Percentiles rank a stretch among this genome's conserved stretches.
Evolutionary conservation across 2,113 vertebrate genomes (phyloP).

Genomic region (Bombycilla garrulus): DNA sequence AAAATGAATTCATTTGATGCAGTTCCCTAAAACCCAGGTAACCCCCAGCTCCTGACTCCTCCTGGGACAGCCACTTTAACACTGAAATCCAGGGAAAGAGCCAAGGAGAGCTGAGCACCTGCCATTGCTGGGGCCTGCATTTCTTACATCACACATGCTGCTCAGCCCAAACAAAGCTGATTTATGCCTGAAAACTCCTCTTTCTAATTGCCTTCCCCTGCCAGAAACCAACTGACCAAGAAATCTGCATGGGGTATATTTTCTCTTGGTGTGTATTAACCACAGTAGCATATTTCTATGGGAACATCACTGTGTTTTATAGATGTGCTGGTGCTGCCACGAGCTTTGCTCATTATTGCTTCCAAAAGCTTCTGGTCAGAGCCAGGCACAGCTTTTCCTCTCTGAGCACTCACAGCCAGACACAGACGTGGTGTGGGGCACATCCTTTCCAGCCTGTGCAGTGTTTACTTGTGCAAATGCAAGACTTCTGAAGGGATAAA

Average conservation of each 20-base stretch:
- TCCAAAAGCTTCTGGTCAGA: slow-evolving; percentile 14
- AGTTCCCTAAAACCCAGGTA: neutral
- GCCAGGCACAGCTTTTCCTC: neutral
- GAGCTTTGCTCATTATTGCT: slow-evolving; percentile 8
- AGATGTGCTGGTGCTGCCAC: neutral
- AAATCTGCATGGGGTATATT: neutral
- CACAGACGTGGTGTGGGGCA: neutral
- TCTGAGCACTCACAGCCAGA: neutral
- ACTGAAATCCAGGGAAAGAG: neutral
- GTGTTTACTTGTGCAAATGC: neutral
- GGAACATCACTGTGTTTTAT: neutral
- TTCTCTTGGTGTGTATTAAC: neutral
- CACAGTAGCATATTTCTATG: neutral
- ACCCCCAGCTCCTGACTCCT: neutral
- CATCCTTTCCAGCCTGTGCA: neutral
- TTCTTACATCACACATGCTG: neutral
- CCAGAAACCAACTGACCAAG: neutral
- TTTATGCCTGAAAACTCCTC: neutral
- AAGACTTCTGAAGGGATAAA: slow-evolving; percentile 5
- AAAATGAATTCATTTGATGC: neutral
- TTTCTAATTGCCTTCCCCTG: neutral
- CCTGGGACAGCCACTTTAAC: neutral
- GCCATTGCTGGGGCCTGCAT: neutral
- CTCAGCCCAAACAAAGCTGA: neutral
- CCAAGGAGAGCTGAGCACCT: neutral